These are phyloP conservation scores for Aphaenogaster rudis DNA, from an alignment of 1,140 invertebrate species.

Conservation along the genomic window DNA sequence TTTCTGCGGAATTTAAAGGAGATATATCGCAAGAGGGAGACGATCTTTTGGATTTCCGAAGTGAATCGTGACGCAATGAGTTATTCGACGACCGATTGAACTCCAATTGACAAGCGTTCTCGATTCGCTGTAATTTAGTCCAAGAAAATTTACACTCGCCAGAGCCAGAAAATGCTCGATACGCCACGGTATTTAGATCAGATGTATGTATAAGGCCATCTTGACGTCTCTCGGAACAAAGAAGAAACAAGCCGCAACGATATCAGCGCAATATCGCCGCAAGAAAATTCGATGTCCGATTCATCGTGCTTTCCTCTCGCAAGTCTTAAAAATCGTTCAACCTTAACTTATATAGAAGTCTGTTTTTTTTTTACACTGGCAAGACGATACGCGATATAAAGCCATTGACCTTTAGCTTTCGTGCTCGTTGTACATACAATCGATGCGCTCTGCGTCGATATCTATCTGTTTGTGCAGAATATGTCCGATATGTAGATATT, in stretches of 20 bases:
- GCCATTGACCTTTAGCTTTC: constrained; percentile 17
- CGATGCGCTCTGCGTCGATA: not conserved
- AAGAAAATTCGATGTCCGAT: constrained; percentile 26
- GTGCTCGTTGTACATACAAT: not conserved
- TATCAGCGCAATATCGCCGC: constrained; percentile 8
- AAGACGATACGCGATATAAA: not conserved
- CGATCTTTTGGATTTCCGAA: constrained; percentile 20
- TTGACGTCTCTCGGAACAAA: constrained; percentile 51
- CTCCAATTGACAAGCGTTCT: constrained; percentile 33
- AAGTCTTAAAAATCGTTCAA: not conserved
- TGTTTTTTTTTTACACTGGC: not conserved
- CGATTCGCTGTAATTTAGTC: constrained; percentile 67
- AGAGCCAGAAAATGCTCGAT: constrained; percentile 62
- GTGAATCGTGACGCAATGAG: constrained; percentile 8
- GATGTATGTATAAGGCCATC: constrained; percentile 38
- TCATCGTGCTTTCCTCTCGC: not conserved
- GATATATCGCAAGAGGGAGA: not conserved
- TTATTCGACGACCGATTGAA: constrained; percentile 44
- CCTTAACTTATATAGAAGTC: not conserved
- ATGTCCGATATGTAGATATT: constrained; percentile 11
- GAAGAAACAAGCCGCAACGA: constrained; percentile 37
- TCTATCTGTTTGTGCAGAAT: constrained; percentile 30
- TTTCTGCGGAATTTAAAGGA: not conserved
- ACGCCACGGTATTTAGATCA: constrained; percentile 62
- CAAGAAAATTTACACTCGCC: constrained; percentile 61